These are phyloP conservation scores for Taenioides sp. DNA, from an alignment of 2,797 vertebrate genomes.

Conservation along the genomic window DNA sequence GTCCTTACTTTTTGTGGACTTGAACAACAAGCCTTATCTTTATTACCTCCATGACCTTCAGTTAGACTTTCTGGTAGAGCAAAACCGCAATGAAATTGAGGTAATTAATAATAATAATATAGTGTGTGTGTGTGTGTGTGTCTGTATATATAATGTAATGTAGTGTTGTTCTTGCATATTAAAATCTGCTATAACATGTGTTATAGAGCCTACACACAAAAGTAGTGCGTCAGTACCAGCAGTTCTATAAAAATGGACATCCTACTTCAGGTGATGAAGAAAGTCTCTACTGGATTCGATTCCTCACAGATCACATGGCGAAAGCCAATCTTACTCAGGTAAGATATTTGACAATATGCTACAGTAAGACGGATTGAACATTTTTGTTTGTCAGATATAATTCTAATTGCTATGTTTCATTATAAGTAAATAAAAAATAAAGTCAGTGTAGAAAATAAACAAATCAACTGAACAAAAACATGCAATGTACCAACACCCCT, in stretches of 20 bases:
- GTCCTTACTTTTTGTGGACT: conserved; percentile 91
- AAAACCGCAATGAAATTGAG: conserved; percentile 86
- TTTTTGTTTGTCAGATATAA: background rate
- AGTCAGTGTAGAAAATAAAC: background rate
- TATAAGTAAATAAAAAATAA: background rate
- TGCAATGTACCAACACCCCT: background rate
- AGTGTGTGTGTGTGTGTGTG: no score
- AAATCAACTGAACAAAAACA: no score
- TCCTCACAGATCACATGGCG: conserved; percentile 92
- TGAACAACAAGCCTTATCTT: conserved; percentile 83
- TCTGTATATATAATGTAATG: no score
- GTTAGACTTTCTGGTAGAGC: conserved; percentile 94
- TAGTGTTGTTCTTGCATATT: no score
- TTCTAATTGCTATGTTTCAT: background rate
- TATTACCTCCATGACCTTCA: conserved; percentile 98
- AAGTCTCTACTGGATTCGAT: conserved; percentile 92
- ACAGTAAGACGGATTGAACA: background rate
- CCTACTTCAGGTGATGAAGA: conserved; percentile 83
- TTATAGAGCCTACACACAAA: conserved; percentile 83
- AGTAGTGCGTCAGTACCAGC: conserved; percentile 87
- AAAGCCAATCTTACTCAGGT: conserved; percentile 88
- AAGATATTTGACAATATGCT: conserved; percentile 23
- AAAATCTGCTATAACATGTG: no score
- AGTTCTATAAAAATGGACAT: conserved; percentile 69
- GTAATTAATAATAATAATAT: conserved; percentile 57